Evolutionary conservation across 2,113 vertebrate genomes (phyloP), one percentile per base, ranked within the genome.

Genomic region (Atlantisia rogersi): DNA sequence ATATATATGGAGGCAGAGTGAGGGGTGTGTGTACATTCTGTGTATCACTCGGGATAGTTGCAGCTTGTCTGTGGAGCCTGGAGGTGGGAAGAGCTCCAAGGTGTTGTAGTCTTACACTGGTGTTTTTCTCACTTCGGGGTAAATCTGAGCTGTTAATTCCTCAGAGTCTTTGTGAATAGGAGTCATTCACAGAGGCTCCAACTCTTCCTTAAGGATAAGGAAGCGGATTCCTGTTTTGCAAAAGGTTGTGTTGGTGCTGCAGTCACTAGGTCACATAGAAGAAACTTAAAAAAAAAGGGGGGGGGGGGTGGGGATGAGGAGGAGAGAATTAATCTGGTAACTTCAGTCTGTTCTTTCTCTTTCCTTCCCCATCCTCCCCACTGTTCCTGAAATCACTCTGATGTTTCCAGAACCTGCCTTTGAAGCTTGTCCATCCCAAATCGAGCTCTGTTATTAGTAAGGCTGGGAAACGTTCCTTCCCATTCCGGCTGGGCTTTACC

Each of bases 401-500:
- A 79, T 86, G 90, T 80, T 92, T 91, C 63, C 78, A 9, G 56
- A 55, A 35, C 67, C 86, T 17, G 17, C 86, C 96, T 97, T 97
- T 95, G 97, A 97, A 95, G 94, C 83, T 28, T 31, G 79, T 31
- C 8, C 32, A 63, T 74, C 53, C 40, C 95, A 92, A 95, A 89
- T 86, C 44, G 95, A 95, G 96, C 94, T 96, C 70, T 95, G 82
- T 97, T 63, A 90, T 92, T 94, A 88, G 70, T 31, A 46, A 69
- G 74, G 60, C 58, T 11, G 46, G 86, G 56, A 39, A 90, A 88
- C 86, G 20, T 59, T 26, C 84, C 40, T 81, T 97, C 73, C 89
- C 56, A 31, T 96, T 97, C 46, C 91, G 94, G 62, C 89, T 70
- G 82, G 92, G 95, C 89, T 94, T 94, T 97, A 82, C 92, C 89